These are phyloP conservation scores for Lamproptera curius DNA, from an alignment of 2,888 invertebrate species.

Conservation along the genomic window DNA sequence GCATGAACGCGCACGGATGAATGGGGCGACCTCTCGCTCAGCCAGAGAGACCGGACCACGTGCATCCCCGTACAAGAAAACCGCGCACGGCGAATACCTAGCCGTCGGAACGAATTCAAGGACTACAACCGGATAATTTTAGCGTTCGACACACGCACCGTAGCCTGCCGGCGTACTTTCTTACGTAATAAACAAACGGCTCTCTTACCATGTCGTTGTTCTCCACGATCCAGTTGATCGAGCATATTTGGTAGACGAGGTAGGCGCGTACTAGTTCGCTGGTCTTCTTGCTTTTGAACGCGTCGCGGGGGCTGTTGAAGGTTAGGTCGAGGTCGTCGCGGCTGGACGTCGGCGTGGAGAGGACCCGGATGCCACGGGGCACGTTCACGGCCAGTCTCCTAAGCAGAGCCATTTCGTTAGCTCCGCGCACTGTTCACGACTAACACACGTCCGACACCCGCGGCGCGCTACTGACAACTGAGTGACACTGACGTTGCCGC, in stretches of 20 bases:
- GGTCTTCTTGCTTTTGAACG: constrained; percentile 97
- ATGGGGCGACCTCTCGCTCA: constrained; percentile 14
- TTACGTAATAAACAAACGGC: constrained; percentile 57
- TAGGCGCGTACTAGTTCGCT: constrained; percentile 94
- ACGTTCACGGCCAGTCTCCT: constrained; percentile 59
- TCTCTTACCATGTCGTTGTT: constrained; percentile 93
- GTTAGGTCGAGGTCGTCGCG: constrained; percentile 88
- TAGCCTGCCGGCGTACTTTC: no score
- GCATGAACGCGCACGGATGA: constrained; percentile 9
- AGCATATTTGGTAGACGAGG: constrained; percentile 94
- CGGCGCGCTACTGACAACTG: constrained; percentile 57
- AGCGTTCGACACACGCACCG: constrained; percentile 39
- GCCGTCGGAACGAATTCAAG: constrained; percentile 39
- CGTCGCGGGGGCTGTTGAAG: constrained; percentile 93
- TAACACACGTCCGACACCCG: constrained; percentile 52
- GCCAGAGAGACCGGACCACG: constrained; percentile 22
- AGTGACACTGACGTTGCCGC: constrained; percentile 57
- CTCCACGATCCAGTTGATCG: constrained; percentile 91
- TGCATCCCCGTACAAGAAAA: constrained; percentile 16
- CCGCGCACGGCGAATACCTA: constrained; percentile 25
- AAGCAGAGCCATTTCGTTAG: constrained; percentile 65
- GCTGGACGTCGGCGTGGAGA: constrained; percentile 43
- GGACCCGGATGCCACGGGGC: constrained; percentile 53
- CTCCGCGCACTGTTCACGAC: constrained; percentile 48
- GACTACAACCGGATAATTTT: constrained; percentile 41